Percentiles rank a stretch among this genome's conserved stretches.
Evolutionary conservation across 2,888 invertebrate species (phyloP).

Genomic region (Trissolcus japonicus): DNA sequence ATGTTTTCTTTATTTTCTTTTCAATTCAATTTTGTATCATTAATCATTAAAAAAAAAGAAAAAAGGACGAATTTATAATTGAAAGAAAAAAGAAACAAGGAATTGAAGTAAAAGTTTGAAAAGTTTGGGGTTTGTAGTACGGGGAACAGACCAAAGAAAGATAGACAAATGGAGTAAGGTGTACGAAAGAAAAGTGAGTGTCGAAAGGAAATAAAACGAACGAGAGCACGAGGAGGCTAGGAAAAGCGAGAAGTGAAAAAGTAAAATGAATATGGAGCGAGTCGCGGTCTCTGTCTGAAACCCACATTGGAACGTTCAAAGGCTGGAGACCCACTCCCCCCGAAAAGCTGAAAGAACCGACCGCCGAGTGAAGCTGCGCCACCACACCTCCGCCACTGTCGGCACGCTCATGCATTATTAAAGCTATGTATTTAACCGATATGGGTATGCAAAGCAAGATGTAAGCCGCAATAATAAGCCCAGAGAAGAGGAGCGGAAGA

Average conservation of each 20-base stretch:
- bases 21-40: slow-evolving; percentile 13
- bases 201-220: slow-evolving; percentile 50
- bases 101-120: not conserved
- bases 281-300: slow-evolving; percentile 41
- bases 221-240: slow-evolving; percentile 39
- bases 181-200: slow-evolving; percentile 43
- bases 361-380: slow-evolving; percentile 72
- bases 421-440: slow-evolving; percentile 72
- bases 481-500: slow-evolving; percentile 60
- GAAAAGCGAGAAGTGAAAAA: slow-evolving; percentile 47
- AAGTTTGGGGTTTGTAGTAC: too few relatives aligned
- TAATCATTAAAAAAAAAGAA: not conserved
- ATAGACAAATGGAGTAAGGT: slow-evolving; percentile 31
- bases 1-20: slow-evolving; percentile 12
- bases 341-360: slow-evolving; percentile 62
- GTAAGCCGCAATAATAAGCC: slow-evolving; percentile 72
- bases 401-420: slow-evolving; percentile 74
- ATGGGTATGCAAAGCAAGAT: slow-evolving; percentile 72
- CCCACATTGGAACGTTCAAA: slow-evolving; percentile 54
- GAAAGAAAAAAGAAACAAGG: slow-evolving; percentile 45
- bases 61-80: not conserved
- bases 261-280: slow-evolving; percentile 57
- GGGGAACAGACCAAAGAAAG: slow-evolving; percentile 22
- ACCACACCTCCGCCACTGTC: slow-evolving; percentile 74
- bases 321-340: slow-evolving; percentile 52